Conservation (phyloP, 2,113 vertebrate genomes). For the Ptyas mucosa region DNA sequence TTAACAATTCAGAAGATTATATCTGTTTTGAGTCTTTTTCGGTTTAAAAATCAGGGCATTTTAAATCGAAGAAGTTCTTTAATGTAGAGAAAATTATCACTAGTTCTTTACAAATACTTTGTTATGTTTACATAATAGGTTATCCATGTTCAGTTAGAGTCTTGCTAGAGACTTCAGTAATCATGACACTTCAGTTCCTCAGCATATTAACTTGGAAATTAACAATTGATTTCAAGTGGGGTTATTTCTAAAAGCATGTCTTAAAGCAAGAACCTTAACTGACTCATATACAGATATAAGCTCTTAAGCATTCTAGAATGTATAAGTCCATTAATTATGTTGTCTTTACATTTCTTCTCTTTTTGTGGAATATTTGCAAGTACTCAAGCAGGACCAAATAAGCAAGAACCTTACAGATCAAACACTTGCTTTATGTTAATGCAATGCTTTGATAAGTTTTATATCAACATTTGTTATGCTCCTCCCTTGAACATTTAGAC, state of each 20-base stretch:
- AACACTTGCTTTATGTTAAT: not conserved
- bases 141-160: not conserved
- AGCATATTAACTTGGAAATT: conserved; percentile 3
- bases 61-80: not conserved
- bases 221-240: not conserved
- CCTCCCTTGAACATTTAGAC: not conserved
- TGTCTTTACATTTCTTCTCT: not conserved
- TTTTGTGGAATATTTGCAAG: not conserved
- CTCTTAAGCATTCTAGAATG: not conserved
- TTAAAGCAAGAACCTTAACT: not conserved
- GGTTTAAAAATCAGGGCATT: not conserved
- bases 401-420: not conserved
- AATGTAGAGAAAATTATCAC: not conserved
- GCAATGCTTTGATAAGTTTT: not conserved
- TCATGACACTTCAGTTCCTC: not conserved
- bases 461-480: not conserved
- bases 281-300: not conserved
- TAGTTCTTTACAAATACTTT: not conserved
- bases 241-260: not conserved
- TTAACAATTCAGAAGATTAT: not conserved
- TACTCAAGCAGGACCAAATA: not conserved
- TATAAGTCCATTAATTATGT: not conserved
- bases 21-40: not conserved
- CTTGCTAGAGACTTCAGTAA: not conserved
- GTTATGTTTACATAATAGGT: not conserved